phyloP scores from a whole-genome alignment of 2,888 invertebrate species.

The Craniophora ligustri region DNA sequence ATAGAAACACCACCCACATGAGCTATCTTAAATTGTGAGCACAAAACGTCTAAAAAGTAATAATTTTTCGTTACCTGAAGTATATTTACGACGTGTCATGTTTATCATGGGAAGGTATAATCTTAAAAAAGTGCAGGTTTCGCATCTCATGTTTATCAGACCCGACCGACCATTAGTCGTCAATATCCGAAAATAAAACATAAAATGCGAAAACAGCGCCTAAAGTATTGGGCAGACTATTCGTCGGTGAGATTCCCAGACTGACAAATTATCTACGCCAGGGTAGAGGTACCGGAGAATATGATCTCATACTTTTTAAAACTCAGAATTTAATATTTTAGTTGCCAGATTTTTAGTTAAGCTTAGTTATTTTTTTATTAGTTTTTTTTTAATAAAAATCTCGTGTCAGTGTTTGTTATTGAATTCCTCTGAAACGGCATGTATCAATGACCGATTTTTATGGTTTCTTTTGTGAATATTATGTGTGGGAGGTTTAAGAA shows the following conservation, averaged over 20 bases:
- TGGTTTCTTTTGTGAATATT: too few relatives aligned
- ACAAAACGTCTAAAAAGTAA: conserved; percentile 17
- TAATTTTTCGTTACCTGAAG: conserved; percentile 15
- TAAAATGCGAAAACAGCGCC: conserved; percentile 47
- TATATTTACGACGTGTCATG: conserved; percentile 45
- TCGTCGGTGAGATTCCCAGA: conserved; percentile 49
- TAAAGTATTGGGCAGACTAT: conserved; percentile 56
- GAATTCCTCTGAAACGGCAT: too few relatives aligned
- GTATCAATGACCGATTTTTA: too few relatives aligned
- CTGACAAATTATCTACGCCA: conserved; percentile 70
- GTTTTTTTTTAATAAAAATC: too few relatives aligned
- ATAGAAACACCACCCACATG: conserved; percentile 15
- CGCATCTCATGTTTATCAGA: conserved; percentile 49
- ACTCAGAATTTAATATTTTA: conserved; percentile 13
- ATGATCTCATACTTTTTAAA: conserved; percentile 25
- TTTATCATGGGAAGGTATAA: conserved; percentile 30
- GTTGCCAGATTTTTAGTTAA: background rate
- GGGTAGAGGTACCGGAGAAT: conserved; percentile 34
- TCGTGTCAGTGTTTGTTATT: too few relatives aligned
- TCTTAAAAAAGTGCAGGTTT: conserved; percentile 35
- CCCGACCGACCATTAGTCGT: conserved; percentile 56
- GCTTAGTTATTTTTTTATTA: background rate
- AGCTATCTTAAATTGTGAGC: conserved; percentile 17
- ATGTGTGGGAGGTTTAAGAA: too few relatives aligned
- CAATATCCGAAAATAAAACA: conserved; percentile 56